A percentile compares a stretch with the other conserved stretches of the same genome.
phyloP scores from a whole-genome alignment of 2,113 vertebrate species.

The Aspiorhynchus laticeps region DNA sequence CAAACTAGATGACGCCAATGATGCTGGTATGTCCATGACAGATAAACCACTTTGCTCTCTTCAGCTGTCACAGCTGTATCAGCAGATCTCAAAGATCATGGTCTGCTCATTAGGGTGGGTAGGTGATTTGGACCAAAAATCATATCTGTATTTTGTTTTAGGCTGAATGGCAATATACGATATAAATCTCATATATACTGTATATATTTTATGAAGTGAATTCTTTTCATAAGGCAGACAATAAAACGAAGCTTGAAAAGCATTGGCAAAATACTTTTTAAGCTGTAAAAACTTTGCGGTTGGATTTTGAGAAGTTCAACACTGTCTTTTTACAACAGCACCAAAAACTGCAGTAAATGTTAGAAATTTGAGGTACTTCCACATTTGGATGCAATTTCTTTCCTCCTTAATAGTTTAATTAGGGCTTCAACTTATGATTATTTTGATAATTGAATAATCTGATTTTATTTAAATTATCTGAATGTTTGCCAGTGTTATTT shows the following conservation, averaged over 20 bases:
- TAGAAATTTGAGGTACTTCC: neutral
- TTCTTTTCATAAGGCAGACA: neutral
- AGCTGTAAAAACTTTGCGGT: neutral
- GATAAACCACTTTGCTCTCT: neutral
- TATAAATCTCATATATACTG: neutral
- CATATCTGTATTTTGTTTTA: neutral
- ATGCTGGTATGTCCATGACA: slow-evolving; percentile 84
- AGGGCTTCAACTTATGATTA: neutral
- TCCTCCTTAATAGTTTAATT: too few species aligned
- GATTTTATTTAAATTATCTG: neutral
- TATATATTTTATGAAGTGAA: neutral
- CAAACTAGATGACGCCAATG: slow-evolving; percentile 97
- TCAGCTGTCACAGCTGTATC: too few species aligned
- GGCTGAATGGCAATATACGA: neutral
- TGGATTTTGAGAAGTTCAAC: too few species aligned
- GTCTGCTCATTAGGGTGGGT: neutral
- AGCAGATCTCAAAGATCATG: neutral
- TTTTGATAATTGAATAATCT: neutral
- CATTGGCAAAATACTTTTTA: neutral
- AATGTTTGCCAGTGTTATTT: neutral
- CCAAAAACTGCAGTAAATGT: too few species aligned
- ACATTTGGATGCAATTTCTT: neutral
- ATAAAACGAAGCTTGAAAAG: neutral
- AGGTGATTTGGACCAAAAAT: neutral
- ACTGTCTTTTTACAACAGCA: neutral